Percentiles rank a stretch among this genome's conserved stretches.
phyloP scores from a whole-genome alignment of 2,888 invertebrate genomes.

The Argynnis bischoffii region DNA sequence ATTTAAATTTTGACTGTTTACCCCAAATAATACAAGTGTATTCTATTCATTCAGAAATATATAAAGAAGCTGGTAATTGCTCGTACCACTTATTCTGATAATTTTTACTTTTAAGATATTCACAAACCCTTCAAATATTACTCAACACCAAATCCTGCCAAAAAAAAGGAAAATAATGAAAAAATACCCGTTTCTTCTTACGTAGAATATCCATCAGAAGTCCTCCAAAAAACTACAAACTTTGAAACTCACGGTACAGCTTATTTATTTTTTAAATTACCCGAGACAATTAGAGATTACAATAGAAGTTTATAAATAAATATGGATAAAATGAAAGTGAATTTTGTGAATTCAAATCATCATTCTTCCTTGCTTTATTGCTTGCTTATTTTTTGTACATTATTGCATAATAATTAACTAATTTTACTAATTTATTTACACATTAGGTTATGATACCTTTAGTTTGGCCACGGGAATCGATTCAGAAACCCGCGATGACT shows the following conservation, averaged over 20 bases:
- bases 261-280: neutral
- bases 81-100: neutral
- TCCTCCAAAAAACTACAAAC: constrained; percentile 66
- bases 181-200: constrained; percentile 51
- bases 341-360: neutral
- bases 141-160: constrained; percentile 38
- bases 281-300: no score
- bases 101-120: constrained; percentile 37
- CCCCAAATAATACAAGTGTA: no score
- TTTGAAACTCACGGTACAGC: constrained; percentile 59
- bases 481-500: constrained; percentile 46
- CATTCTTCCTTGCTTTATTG: neutral
- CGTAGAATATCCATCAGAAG: constrained; percentile 63
- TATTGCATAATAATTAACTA: neutral
- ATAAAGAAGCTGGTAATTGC: neutral
- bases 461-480: constrained; percentile 46
- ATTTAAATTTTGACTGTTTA: neutral
- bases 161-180: constrained; percentile 26
- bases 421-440: neutral
- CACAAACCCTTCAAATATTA: constrained; percentile 45
- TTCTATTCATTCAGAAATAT: neutral
- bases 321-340: no score
- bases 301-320: no score
- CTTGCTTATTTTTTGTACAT: no score
- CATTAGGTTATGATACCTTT: constrained; percentile 36